Evolutionary conservation across 2,797 vertebrate species (phyloP).

Genomic region (Malacoraja senta): DNA sequence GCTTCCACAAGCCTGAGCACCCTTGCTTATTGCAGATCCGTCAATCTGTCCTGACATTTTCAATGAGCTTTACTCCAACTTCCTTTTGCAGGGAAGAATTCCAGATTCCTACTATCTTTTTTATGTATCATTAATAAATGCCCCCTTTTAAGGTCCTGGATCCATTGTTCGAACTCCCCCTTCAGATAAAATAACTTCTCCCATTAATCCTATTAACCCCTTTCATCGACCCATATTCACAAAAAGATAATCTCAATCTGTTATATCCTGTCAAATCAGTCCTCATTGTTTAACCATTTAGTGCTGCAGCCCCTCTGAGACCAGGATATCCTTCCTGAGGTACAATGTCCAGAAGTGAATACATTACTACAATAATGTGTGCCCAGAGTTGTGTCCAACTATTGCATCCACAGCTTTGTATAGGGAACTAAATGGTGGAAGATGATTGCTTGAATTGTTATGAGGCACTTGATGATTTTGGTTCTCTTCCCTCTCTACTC

Average conservation of each 20-base stretch:
- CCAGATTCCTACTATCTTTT: neutral
- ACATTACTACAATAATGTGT: neutral
- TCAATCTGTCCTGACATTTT: too few relatives aligned
- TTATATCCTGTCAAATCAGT: neutral
- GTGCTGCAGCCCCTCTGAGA: neutral
- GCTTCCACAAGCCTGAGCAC: neutral
- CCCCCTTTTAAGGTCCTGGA: neutral
- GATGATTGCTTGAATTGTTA: too few relatives aligned
- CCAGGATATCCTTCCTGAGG: neutral
- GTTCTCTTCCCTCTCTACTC: too few relatives aligned
- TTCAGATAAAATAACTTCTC: neutral
- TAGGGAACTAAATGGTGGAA: neutral
- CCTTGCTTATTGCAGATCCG: too few relatives aligned
- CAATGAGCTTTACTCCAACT: too few relatives aligned
- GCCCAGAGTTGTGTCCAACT: neutral
- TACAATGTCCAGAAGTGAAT: neutral
- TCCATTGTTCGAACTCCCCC: neutral
- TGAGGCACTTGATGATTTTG: too few relatives aligned
- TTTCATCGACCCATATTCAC: neutral
- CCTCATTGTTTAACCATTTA: neutral
- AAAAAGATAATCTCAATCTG: neutral
- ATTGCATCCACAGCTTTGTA: neutral
- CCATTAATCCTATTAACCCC: neutral
- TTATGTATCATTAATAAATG: neutral
- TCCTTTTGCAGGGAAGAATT: too few relatives aligned